Evolutionary conservation across 2,888 invertebrate genomes (phyloP).

Genomic region (Lasioglossum marginatum): DNA sequence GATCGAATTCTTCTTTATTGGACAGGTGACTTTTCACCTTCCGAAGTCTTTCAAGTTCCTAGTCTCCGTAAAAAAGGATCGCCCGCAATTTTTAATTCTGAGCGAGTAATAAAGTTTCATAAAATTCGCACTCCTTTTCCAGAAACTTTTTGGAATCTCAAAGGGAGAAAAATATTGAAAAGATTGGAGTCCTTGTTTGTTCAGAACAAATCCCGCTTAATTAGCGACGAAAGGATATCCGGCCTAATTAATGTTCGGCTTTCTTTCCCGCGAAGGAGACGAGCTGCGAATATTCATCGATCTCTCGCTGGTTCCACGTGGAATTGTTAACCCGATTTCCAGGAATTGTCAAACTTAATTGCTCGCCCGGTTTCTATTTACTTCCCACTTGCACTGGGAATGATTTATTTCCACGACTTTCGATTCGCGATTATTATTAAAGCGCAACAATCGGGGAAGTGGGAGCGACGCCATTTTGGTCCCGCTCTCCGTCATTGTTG

Average conservation of each 20-base stretch:
- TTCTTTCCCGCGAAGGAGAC: constrained; percentile 28
- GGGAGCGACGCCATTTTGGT: not conserved
- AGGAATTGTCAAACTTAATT: constrained; percentile 13
- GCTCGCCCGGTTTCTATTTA: not conserved
- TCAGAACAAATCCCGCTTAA: constrained; percentile 37
- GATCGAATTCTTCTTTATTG: not conserved
- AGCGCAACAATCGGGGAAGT: not conserved
- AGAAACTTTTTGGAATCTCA: not conserved
- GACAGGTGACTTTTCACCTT: no score
- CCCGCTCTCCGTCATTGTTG: not conserved
- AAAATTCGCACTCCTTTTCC: not conserved
- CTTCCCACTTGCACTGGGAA: not conserved
- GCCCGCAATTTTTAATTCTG: not conserved
- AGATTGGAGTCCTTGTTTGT: constrained; percentile 4
- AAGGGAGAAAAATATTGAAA: not conserved
- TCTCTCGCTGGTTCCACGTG: not conserved
- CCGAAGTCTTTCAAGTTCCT: no score
- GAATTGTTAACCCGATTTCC: constrained; percentile 21
- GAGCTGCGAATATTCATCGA: constrained; percentile 26
- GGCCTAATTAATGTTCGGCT: constrained; percentile 46
- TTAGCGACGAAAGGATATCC: constrained; percentile 52
- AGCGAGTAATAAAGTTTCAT: not conserved
- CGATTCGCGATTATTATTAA: not conserved
- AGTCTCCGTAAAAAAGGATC: not conserved
- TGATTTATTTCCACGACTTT: not conserved